These are phyloP conservation scores for Burhinus oedicnemus DNA, from an alignment of 2,113 vertebrate species.

Conservation along the genomic window DNA sequence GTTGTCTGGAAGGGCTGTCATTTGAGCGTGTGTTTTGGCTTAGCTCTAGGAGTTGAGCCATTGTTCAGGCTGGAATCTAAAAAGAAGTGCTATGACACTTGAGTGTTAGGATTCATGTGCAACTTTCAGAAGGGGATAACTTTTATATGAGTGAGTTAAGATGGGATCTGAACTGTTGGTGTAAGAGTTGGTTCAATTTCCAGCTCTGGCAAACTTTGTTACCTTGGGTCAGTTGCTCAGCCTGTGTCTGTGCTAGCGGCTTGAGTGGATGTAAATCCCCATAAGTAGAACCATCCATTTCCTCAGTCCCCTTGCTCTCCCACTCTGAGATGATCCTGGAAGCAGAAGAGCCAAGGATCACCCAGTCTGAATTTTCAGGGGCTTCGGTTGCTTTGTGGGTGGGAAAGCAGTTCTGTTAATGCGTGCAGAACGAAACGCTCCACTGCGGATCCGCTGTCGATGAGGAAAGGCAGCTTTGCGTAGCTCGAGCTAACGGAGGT, in stretches of 20 bases:
- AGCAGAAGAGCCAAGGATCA: background rate
- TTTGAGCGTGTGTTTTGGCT: rapidly evolving
- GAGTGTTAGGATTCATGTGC: background rate
- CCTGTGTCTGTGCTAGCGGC: background rate
- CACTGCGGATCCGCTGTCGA: no score
- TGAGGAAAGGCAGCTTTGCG: no score
- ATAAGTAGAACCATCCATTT: background rate
- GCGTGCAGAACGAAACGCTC: no score
- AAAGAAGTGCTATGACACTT: background rate
- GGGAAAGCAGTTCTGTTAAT: no score
- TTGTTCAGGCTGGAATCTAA: background rate
- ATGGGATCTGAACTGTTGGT: background rate
- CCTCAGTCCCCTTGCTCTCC: background rate
- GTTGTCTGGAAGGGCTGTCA: background rate
- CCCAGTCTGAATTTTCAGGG: no score
- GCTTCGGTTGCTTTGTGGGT: no score
- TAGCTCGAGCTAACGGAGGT: no score
- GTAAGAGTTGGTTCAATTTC: background rate
- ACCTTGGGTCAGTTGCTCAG: no score
- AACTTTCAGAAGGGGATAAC: background rate
- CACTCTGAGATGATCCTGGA: background rate
- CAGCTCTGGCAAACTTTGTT: background rate
- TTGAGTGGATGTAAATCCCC: background rate
- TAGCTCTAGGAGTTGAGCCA: background rate
- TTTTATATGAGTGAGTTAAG: background rate